A percentile compares a stretch with the other conserved stretches of the same genome.
phyloP scores from a whole-genome alignment of 2,888 invertebrate species.

The Dynastes grantii region DNA sequence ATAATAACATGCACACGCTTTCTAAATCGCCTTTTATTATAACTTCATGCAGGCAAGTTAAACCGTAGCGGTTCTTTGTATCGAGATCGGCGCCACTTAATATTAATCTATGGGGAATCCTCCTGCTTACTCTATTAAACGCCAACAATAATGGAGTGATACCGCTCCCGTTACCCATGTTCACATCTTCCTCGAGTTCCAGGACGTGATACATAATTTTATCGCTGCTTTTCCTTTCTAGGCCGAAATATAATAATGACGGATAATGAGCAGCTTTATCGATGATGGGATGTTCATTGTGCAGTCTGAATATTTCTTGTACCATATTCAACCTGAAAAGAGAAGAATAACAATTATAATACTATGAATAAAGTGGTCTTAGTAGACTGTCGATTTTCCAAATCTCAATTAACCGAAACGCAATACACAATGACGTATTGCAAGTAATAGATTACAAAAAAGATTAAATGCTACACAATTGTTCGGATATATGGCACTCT shows the following conservation, averaged over 20 bases:
- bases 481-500: too few species aligned
- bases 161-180: background rate
- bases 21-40: background rate
- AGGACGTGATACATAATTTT: background rate
- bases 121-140: background rate
- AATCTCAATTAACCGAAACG: too few species aligned
- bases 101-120: background rate
- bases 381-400: too few species aligned
- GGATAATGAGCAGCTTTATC: background rate
- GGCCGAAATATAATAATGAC: conserved; percentile 1
- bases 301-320: background rate
- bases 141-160: conserved; percentile 5
- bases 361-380: too few species aligned
- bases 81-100: background rate
- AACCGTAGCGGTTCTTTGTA: background rate
- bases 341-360: too few species aligned
- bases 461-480: too few species aligned
- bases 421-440: too few species aligned
- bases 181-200: background rate
- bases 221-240: conserved; percentile 1
- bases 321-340: conserved; percentile 5
- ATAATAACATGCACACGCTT: conserved; percentile 15
- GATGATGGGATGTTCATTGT: background rate
- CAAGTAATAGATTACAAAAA: too few species aligned
- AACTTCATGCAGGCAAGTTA: background rate